Conservation (phyloP, 2,113 vertebrate species). For the Nansenia antarctica region DNA sequence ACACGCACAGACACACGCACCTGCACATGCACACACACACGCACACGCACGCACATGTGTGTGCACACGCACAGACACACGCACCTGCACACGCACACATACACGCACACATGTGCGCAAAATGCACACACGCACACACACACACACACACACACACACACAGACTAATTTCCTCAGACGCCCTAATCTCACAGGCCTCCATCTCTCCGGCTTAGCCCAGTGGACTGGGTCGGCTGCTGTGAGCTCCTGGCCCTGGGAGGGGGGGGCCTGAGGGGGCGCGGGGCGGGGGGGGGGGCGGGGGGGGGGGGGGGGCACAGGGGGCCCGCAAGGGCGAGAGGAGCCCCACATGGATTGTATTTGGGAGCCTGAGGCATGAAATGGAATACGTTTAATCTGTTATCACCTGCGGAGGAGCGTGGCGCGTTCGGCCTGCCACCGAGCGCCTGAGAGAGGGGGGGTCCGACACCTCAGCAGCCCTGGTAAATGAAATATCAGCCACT, state of each 20-base stretch:
- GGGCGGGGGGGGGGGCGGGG: conserved; percentile 29
- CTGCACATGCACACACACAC: conserved; percentile 49
- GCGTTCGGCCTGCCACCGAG: conserved; percentile 54
- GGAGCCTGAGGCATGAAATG: conserved; percentile 76
- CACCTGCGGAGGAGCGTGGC: conserved; percentile 60
- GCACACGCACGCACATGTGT: conserved; percentile 14
- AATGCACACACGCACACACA: neutral
- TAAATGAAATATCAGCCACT: conserved; percentile 71
- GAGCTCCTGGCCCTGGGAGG: conserved; percentile 51
- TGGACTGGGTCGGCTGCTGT: conserved; percentile 67
- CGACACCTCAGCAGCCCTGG: conserved; percentile 46
- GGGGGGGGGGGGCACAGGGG: conserved; percentile 38
- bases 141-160: conserved; percentile 29
- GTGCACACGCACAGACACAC: no score
- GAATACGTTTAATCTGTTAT: conserved; percentile 78
- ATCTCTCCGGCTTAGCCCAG: conserved; percentile 70
- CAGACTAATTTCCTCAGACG: conserved; percentile 66
- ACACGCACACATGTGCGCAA: neutral
- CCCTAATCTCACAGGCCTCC: conserved; percentile 70
- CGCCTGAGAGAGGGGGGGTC: conserved; percentile 39
- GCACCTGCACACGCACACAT: neutral
- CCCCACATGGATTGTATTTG: conserved; percentile 75
- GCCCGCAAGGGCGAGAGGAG: conserved; percentile 58
- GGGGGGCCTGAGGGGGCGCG: no score
- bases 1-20: conserved; percentile 53